Evolutionary conservation across 64 coral and sea anemone genomes (phyloP).

Genomic region (Catalaphyllia jardinei): DNA sequence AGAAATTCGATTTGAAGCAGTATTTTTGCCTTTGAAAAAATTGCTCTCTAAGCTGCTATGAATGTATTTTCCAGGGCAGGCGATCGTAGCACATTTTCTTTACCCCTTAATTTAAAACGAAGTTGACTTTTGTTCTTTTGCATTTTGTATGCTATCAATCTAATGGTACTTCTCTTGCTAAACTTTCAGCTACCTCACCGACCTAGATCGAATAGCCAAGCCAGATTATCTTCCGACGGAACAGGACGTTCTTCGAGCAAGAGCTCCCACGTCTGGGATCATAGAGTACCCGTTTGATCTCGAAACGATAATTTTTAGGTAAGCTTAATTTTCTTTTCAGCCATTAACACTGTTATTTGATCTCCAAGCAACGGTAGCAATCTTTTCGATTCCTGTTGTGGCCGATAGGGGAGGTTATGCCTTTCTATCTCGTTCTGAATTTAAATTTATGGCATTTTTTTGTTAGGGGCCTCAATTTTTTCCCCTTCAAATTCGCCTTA

Average conservation of each 20-base stretch:
- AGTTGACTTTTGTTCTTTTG: constrained; percentile 36
- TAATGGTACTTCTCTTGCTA: background rate
- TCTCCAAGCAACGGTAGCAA: constrained; percentile 20
- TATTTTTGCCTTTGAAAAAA: background rate
- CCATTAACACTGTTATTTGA: constrained; percentile 29
- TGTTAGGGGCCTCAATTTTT: background rate
- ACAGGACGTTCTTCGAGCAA: constrained; percentile 90
- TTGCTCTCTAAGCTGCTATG: background rate
- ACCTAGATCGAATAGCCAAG: constrained; percentile 91
- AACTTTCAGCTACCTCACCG: constrained; percentile 85
- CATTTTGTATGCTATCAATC: constrained; percentile 25
- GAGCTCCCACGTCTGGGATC: constrained; percentile 94
- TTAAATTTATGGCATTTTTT: constrained; percentile 14
- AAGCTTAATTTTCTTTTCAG: constrained; percentile 47
- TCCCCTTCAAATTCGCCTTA: constrained; percentile 11
- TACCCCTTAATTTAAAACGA: background rate
- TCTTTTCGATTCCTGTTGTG: constrained; percentile 10
- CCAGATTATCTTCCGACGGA: constrained; percentile 94
- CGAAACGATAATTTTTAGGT: constrained; percentile 99
- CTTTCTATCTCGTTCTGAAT: background rate
- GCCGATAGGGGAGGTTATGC: background rate
- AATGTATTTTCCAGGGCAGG: background rate
- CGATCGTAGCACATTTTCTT: background rate
- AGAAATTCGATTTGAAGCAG: background rate
- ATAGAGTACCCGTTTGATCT: constrained; percentile 97